These are phyloP conservation scores for Drosophila stalkeri DNA, from an alignment of 2,888 invertebrate genomes.

Conservation along the genomic window DNA sequence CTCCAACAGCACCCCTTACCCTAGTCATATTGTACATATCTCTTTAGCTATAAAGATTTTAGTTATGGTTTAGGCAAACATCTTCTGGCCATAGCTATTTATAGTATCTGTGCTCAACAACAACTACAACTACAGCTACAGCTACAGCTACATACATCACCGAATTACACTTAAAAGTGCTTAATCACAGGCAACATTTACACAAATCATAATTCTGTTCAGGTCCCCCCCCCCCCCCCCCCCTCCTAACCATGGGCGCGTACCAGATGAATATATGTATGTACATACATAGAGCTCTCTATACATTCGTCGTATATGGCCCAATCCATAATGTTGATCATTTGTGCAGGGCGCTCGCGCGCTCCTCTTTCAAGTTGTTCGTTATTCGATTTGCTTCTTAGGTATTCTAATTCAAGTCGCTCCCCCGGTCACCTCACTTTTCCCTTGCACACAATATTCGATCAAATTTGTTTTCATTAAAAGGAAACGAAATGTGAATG, in stretches of 20 bases:
- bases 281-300: neutral
- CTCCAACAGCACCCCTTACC: neutral
- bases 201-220: slow-evolving; percentile 74
- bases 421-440: neutral
- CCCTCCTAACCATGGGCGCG: neutral
- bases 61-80: slow-evolving; percentile 80
- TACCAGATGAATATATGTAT: neutral
- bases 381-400: slow-evolving; percentile 58
- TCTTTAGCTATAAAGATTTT: slow-evolving; percentile 75
- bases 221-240: neutral
- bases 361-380: slow-evolving; percentile 55
- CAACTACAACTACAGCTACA: slow-evolving; percentile 20
- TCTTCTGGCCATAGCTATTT: slow-evolving; percentile 69
- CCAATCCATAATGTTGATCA: slow-evolving; percentile 48
- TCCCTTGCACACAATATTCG: slow-evolving; percentile 21
- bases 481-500: slow-evolving; percentile 70
- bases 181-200: slow-evolving; percentile 75
- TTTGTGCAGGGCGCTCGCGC: slow-evolving; percentile 42
- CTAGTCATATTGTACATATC: slow-evolving; percentile 30
- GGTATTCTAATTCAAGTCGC: slow-evolving; percentile 16
- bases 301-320: slow-evolving; percentile 1
- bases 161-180: slow-evolving; percentile 79
- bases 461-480: slow-evolving; percentile 76
- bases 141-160: slow-evolving; percentile 27
- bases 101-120: slow-evolving; percentile 45